Evolutionary conservation across 1,140 invertebrate genomes (phyloP), one percentile per base, ranked within the genome.

Genomic region (Glossosoma conforme): DNA sequence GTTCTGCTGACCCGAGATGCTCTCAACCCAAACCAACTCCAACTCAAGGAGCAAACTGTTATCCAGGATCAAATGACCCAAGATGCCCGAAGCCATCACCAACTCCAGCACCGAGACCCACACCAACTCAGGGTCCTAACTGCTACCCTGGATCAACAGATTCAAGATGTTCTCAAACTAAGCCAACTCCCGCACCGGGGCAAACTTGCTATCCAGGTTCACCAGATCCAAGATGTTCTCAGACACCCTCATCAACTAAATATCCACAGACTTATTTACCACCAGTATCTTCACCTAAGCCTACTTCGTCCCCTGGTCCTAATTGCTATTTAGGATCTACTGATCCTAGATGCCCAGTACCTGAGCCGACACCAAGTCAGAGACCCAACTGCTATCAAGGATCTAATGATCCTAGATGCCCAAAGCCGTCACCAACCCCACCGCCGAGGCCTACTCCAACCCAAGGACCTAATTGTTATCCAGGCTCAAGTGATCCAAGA

Each of bases 131-230:
- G 45, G 38, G 59, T 46, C 58, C 58, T 6, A 30, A 38, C 2
- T 42, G 55, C 63, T 63, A 43, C 37, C 59, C 64, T n/a, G 64
- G 64, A 14, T 62, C 60, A 13, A 63, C 17, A 0, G 61, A 69
- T 60, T 61, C 63, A 4, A 58, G 60, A 24, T 36, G 60, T 51
- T 46, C 55, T 20, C 17, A 38, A 24, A 35, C 53, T 14, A 13
- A 58, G 38, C 45, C 56, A 20, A 25, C 47, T n/a, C 33, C 54
- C 48, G 32, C 60, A 48, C 56, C 56, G 3, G 19, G 36, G 38
- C 19, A 41, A 52, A 20, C 46, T 4, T 67, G 72, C 48, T 69
- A 65, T 46, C 73, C 73, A n/a, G 74, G 76, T 11, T 71, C 68
- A 9, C 62, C 50, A 0, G 75, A 77, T 61, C 65, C 70, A n/a